Evolutionary conservation across 2,888 invertebrate genomes (phyloP), one percentile per base, ranked within the genome.

Genomic region (Aporophyla nigra): DNA sequence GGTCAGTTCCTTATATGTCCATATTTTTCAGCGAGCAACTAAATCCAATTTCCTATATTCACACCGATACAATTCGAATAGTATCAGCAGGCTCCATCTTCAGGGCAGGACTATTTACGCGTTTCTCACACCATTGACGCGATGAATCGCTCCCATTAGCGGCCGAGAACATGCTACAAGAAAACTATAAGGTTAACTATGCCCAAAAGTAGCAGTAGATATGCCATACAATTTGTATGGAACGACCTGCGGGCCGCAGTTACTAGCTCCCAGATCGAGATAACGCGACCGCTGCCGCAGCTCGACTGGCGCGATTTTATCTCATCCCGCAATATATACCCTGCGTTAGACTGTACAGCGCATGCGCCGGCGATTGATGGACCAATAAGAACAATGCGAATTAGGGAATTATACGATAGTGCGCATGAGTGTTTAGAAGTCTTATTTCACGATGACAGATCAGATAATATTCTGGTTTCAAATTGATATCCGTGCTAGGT

Each of bases 201-300:
- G 96, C 94, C 96, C 96, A 96, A 96, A 95, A 95, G 92, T 92
- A 95, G 95, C 87, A 92, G 93, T 91, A 94, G 95, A 96, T 95
- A 95, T 92, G 94, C 94, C 94, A 95, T 95, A 96, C 96, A 96
- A 96, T 96, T 96, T 96, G 96, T 96, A 95, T 96, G 94, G 93
- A 95, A 93, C 94, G 95, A 95, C 94, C 94, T 90, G 94, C 91
- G 89, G 92, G 91, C 93, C 87, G 92, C 92, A 92, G 94, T 93
- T 93, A 92, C 94, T 91, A 91, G 93, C 92, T 91, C 82, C 89
- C 85, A 82, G 94, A 96, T 96, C 94, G 90, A 94, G 96, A 96
- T 96, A 95, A 93, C 90, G 92, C 93, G 91, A 90, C 91, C 89
- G 93, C 91, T 91, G 93, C 95, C 88, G 92, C 92, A 91, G 89